A percentile compares a stretch with the other conserved stretches of the same genome.
These are phyloP conservation scores for Drosophila elegans DNA, from an alignment of 1,140 invertebrate species.

Conservation along the genomic window DNA sequence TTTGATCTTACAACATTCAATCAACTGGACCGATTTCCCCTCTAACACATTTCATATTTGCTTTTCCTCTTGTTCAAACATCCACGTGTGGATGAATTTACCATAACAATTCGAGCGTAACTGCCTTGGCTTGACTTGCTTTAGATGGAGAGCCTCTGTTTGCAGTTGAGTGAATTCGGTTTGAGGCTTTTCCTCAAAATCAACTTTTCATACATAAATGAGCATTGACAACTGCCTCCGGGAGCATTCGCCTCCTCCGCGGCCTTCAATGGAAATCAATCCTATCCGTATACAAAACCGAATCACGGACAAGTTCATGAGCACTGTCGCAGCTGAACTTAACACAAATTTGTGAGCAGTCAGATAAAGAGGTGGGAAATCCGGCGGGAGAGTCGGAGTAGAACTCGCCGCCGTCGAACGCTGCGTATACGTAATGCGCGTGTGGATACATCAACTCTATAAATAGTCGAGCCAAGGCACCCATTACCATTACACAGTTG, in stretches of 20 bases:
- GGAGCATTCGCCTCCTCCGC: slow-evolving; percentile 4
- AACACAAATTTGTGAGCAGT: slow-evolving; percentile 18
- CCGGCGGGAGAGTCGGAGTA: neutral
- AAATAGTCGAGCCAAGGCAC: slow-evolving; percentile 36
- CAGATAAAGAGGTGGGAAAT: slow-evolving; percentile 18
- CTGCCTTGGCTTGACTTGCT: slow-evolving; percentile 60
- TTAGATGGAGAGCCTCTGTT: slow-evolving; percentile 46
- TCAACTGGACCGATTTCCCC: slow-evolving; percentile 2
- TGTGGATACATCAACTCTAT: slow-evolving; percentile 35
- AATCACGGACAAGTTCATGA: slow-evolving; percentile 67
- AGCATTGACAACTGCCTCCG: slow-evolving; percentile 50
- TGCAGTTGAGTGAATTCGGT: slow-evolving; percentile 45
- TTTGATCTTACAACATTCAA: slow-evolving; percentile 18
- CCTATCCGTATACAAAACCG: slow-evolving; percentile 19
- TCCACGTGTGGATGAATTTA: slow-evolving; percentile 30
- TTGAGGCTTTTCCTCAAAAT: slow-evolving; percentile 36
- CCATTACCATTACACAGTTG: slow-evolving; percentile 44
- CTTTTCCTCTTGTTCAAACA: slow-evolving; percentile 7
- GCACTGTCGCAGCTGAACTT: slow-evolving; percentile 45
- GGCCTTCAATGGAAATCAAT: slow-evolving; percentile 15
- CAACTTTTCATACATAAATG: slow-evolving; percentile 41
- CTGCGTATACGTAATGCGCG: slow-evolving; percentile 67
- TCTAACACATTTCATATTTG: slow-evolving; percentile 7
- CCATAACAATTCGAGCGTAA: slow-evolving; percentile 66
- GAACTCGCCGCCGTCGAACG: slow-evolving; percentile 9